Base-by-base conservation (phyloP, 2,113 vertebrate species). In the Dipodomys ordii region DNA sequence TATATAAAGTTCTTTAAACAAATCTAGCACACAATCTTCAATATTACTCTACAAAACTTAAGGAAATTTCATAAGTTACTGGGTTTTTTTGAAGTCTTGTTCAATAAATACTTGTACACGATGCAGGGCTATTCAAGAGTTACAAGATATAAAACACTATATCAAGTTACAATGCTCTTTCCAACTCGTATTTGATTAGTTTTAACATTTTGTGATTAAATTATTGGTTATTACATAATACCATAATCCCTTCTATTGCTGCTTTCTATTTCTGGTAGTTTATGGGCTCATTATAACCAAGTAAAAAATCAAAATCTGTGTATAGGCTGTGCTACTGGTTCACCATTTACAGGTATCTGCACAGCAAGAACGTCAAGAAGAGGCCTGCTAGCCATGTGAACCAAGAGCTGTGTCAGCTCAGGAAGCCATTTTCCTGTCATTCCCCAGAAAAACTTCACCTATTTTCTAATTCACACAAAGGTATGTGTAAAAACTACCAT, bases 161-260 rank as follows among this genome's bases (percentile, higher is more conserved):
- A 39, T 39, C 39, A 39, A 49, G 49, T 49, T 49, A 49, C 53
- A 57, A 57, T 57, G 53, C 53, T 57, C 53, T 57, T 57, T 57
- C 53, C 53, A 57, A 57, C 15, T 57, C 1, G 15, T 57, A 57
- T 57, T 57, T 57, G 53, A 16, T 57, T 49, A 49, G 49, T 11
- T 57, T 1, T 62, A 49, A 93, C 8, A 76, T 94, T 90, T 87
- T 91, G 22, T 88, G 28, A 93, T 77, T 64, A 88, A 62, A 88
- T 85, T 72, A 77, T 78, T 46, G 77, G 5, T 85, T 82, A 92
- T 46, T 87, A 76, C 13, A 35, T 64, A 27, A 19, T 35, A 25
- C 82, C 9, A 79, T 62, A 81, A 53, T 23, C 30, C 35, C 8
- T 49, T 84, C 32, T 71, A 72, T 18, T 67, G 53, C 18, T 91